These are phyloP conservation scores for Lutraria lutraria DNA, from an alignment of 2,888 invertebrate species.

Conservation along the genomic window DNA sequence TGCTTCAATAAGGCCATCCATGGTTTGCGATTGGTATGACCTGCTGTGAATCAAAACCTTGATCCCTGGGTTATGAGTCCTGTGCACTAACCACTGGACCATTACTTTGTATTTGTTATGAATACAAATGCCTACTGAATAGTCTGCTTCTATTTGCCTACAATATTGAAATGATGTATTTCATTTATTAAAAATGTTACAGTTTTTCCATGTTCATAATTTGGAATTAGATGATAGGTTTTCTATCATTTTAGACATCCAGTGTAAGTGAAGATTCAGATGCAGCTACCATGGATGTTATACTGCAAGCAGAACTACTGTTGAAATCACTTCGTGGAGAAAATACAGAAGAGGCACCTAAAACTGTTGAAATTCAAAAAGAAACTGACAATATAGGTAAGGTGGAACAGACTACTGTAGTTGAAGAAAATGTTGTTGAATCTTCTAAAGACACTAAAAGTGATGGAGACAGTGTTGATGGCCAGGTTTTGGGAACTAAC, in stretches of 20 bases:
- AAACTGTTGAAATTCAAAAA: background rate
- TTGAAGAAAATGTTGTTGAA: background rate
- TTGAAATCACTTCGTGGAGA: slow-evolving; percentile 27
- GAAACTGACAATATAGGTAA: background rate
- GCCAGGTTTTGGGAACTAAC: background rate
- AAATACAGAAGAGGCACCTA: background rate
- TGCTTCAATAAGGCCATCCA: too few species aligned
- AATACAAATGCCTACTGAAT: too few species aligned
- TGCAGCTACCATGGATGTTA: slow-evolving; percentile 15
- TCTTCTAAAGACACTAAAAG: background rate
- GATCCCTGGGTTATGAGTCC: too few species aligned
- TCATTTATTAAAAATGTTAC: background rate
- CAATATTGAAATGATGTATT: background rate
- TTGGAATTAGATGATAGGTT: background rate
- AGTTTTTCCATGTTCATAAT: background rate
- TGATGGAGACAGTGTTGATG: background rate
- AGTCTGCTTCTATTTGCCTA: too few species aligned
- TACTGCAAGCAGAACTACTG: slow-evolving; percentile 37
- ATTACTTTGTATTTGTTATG: too few species aligned
- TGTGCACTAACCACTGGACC: too few species aligned
- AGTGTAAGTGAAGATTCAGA: background rate
- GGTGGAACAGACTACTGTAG: background rate
- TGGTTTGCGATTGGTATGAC: too few species aligned
- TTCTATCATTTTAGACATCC: slow-evolving; percentile 9
- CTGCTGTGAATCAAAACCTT: too few species aligned